Conservation (phyloP, 2,113 vertebrate species). For the Nesospiza acunhae region DNA sequence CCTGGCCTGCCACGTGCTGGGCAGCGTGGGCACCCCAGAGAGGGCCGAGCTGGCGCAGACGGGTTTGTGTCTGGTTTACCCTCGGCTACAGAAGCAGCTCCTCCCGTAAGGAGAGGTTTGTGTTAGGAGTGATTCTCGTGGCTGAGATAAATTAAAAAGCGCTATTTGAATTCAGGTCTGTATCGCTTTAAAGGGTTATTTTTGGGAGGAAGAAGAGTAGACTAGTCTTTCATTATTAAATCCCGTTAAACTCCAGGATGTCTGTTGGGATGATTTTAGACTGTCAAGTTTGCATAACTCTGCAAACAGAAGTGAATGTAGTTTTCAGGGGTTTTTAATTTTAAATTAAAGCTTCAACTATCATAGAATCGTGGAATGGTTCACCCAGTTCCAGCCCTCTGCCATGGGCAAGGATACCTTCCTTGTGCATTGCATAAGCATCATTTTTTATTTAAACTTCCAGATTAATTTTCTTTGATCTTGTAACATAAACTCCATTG, state of each 20-base stretch:
- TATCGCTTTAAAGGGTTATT: background rate
- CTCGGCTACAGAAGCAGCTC: background rate
- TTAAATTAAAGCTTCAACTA: background rate
- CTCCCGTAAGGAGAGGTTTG: background rate
- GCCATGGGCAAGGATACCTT: background rate
- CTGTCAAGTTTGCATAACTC: background rate
- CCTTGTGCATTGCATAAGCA: background rate
- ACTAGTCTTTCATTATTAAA: background rate
- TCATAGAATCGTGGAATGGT: background rate
- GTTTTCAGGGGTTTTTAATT: background rate
- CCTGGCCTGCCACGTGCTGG: conserved; percentile 77
- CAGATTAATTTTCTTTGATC: background rate
- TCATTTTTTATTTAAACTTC: background rate
- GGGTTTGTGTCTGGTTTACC: conserved; percentile 73
- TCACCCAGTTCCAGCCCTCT: background rate
- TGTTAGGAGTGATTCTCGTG: background rate
- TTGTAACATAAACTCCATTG: background rate
- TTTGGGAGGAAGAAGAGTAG: background rate
- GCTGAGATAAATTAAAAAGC: background rate
- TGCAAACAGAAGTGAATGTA: background rate
- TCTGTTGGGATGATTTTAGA: background rate
- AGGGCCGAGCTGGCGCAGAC: conserved; percentile 75
- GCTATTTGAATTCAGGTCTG: background rate
- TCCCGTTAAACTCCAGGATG: background rate
- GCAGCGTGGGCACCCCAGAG: conserved; percentile 75